A percentile compares a stretch with the other conserved stretches of the same genome.
Conservation (phyloP, 2,888 invertebrate species). For the Coelopa pilipes region DNA sequence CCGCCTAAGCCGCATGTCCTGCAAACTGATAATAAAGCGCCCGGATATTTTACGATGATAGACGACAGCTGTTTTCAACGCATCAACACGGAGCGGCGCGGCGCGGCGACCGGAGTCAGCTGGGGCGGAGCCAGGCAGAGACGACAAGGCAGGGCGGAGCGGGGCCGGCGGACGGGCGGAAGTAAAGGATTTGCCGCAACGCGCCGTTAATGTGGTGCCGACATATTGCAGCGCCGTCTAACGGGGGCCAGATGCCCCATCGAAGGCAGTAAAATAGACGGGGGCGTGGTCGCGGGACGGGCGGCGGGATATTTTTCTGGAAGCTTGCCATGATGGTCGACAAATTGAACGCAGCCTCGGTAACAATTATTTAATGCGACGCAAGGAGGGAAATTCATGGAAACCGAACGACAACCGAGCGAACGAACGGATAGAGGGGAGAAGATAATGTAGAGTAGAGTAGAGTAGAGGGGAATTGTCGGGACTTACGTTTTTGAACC, state of each 20-base stretch:
- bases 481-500: conserved; percentile 83
- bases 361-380: conserved; percentile 4
- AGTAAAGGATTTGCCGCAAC: conserved; percentile 33
- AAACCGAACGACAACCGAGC: background rate
- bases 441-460: background rate
- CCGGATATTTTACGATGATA: conserved; percentile 41
- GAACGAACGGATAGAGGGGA: background rate
- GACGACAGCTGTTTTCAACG: conserved; percentile 48
- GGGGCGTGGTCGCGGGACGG: background rate
- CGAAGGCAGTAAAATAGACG: conserved; percentile 25
- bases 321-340: conserved; percentile 14
- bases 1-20: conserved; percentile 47
- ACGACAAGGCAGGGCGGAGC: background rate
- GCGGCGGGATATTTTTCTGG: conserved; percentile 20
- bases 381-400: conserved; percentile 8
- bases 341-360: background rate
- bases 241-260: conserved; percentile 10
- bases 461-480: background rate
- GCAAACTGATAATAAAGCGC: conserved; percentile 53
- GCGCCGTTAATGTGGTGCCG: conserved; percentile 42
- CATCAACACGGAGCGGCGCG: conserved; percentile 18
- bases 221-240: conserved; percentile 40
- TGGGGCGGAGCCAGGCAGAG: background rate
- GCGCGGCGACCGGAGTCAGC: background rate
- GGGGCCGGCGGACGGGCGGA: background rate